Evolutionary conservation across 2,113 vertebrate species (phyloP).

Genomic region (Stegostoma tigrinum): DNA sequence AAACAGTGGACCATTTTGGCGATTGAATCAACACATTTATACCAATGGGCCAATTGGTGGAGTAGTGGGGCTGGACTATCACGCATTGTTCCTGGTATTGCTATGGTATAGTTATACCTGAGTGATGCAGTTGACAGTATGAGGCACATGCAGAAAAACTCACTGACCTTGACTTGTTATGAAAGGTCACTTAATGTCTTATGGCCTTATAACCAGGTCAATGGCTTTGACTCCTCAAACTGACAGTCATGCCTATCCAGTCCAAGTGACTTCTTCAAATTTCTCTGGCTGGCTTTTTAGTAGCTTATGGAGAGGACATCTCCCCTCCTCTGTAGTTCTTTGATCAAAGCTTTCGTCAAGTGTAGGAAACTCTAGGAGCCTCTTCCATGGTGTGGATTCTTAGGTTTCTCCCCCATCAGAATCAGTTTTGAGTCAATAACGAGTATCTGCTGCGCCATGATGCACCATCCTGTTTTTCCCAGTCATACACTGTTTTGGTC

Average conservation of each 20-base stretch:
- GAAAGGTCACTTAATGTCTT: neutral
- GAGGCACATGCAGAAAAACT: too few species aligned
- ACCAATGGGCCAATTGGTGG: too few species aligned
- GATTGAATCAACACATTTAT: too few species aligned
- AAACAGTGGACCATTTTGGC: too few species aligned
- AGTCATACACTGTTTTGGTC: neutral
- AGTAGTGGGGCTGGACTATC: too few species aligned
- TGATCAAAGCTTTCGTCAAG: too few species aligned
- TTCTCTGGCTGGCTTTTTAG: neutral
- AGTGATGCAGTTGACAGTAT: neutral
- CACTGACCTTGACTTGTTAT: neutral
- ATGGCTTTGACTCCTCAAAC: too few species aligned
- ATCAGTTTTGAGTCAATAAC: neutral
- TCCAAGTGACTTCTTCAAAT: neutral
- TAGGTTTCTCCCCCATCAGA: too few species aligned
- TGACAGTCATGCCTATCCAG: neutral
- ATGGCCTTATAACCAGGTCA: too few species aligned
- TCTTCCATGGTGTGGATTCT: too few species aligned
- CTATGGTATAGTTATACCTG: neutral
- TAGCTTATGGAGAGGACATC: neutral
- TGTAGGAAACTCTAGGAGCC: too few species aligned
- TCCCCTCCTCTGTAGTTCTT: neutral
- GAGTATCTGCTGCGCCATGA: neutral
- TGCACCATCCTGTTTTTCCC: neutral
- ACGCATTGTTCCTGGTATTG: too few species aligned